Base-by-base conservation (phyloP, 2,888 invertebrate genomes). In the Zaprionus bogoriensis region DNA sequence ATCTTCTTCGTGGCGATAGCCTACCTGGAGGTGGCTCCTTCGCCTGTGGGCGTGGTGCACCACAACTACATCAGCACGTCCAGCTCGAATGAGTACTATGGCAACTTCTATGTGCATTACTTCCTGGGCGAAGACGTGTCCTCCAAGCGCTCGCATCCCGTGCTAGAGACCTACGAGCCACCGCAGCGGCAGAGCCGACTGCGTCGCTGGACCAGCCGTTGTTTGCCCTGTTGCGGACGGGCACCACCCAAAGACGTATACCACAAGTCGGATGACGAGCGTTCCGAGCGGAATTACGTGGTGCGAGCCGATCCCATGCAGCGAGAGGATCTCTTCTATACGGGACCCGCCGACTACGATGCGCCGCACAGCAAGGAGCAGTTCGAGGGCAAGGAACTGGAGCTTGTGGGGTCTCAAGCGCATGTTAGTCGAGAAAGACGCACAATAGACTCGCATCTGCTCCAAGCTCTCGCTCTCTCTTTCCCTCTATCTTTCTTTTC, bases 251-350 rank as follows among this genome's bases (percentile, higher is more conserved):
- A 3, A 4, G 42, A 47, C 2, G 10, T 4, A 2, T 28, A 1
- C 30, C 4, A 10, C 1, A 10, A 12, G 7, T 7, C 25, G 14
- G 12, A 12, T 0, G 17, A 17, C 14, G 42, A 44, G 0, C 45
- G 39, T 0, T 36, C 48, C 0, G 82, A 75, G 4, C 76, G 54
- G 4, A 75, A 60, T 22, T 77, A 71, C 44, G 42, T 89, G 0
- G 84, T 90, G 6, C 74, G 70, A 1, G 64, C 78, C 2, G 86
- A 87, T 68, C 95, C 95, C 0, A 90, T 95, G 74, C 94, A 94
- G 86, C 91, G 94, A 46, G 93, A 94, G 69, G 95, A 96, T 83
- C 94, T 95, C 50, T 95, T 95, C 89, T 95, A 94, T 19, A 84
- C 82, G 0, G 89, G 89, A 0, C 77, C 76, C 0, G 76, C 74